Conservation (phyloP, 2,797 vertebrate species). For the Enteromius trimaculatus region DNA sequence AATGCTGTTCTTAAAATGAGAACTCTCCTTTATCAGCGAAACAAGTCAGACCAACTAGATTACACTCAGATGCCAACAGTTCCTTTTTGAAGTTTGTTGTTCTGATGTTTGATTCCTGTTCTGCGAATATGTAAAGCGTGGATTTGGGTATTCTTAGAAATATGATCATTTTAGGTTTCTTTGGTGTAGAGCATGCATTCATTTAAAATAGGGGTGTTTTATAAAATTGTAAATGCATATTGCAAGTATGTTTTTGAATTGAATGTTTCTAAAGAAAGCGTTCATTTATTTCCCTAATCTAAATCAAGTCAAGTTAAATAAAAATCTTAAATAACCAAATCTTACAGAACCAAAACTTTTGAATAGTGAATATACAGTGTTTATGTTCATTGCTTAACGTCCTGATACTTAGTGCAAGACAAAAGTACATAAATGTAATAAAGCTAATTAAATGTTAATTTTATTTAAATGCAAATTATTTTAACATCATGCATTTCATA, state of each 20-base stretch:
- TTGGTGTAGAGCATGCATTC: neutral
- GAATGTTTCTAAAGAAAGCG: neutral
- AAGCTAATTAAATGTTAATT: neutral
- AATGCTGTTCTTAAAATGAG: slow-evolving; percentile 47
- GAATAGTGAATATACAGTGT: neutral
- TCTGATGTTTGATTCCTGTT: slow-evolving; percentile 20
- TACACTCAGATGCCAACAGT: slow-evolving; percentile 21
- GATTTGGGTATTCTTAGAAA: neutral
- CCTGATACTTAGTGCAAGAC: neutral
- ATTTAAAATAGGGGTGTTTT: neutral
- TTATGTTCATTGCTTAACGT: neutral
- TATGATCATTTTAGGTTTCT: neutral
- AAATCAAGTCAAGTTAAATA: neutral
- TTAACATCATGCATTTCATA: neutral
- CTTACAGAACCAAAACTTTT: neutral
- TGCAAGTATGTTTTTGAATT: no score
- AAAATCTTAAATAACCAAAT: neutral
- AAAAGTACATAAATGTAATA: neutral
- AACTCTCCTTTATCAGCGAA: slow-evolving; percentile 51
- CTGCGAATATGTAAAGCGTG: neutral
- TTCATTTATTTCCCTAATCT: no score
- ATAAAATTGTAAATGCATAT: neutral
- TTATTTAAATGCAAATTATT: neutral
- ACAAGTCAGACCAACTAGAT: slow-evolving; percentile 53
- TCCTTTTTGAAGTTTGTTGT: slow-evolving; percentile 21